These are phyloP conservation scores for Napeogenes inachia DNA, from an alignment of 2,888 invertebrate species.

Conservation along the genomic window DNA sequence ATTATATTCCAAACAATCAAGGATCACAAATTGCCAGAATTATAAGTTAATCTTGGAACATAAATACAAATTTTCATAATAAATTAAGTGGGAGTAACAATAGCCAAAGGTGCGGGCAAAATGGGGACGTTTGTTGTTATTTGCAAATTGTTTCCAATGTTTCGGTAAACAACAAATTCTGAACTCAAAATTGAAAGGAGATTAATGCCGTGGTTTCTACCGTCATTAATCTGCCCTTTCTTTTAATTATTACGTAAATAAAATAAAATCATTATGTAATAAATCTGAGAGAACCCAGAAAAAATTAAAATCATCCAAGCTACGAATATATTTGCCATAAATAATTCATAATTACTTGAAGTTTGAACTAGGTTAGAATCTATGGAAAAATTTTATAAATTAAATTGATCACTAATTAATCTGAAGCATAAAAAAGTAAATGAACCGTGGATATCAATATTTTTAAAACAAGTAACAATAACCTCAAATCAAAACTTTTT, in stretches of 20 bases:
- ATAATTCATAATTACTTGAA: too few species aligned
- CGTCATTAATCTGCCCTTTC: too few species aligned
- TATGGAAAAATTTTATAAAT: too few species aligned
- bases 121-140: slow-evolving; percentile 70
- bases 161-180: slow-evolving; percentile 52
- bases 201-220: slow-evolving; percentile 52
- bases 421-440: too few species aligned
- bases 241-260: background rate
- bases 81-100: slow-evolving; percentile 42
- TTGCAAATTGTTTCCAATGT: slow-evolving; percentile 66
- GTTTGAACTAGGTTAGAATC: too few species aligned
- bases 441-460: too few species aligned
- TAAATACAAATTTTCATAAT: slow-evolving; percentile 29
- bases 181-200: slow-evolving; percentile 63
- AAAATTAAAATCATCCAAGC: too few species aligned
- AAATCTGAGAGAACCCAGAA: too few species aligned
- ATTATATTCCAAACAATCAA: slow-evolving; percentile 17
- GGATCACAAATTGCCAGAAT: slow-evolving; percentile 29
- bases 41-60: slow-evolving; percentile 32
- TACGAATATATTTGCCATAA: too few species aligned
- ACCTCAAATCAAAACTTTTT: too few species aligned
- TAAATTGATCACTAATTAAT: too few species aligned
- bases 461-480: too few species aligned
- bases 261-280: background rate
- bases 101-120: slow-evolving; percentile 47